Evolutionary conservation across 53 echinoderm and acorn worm species (phyloP).

Genomic region (Antedon mediterranea): DNA sequence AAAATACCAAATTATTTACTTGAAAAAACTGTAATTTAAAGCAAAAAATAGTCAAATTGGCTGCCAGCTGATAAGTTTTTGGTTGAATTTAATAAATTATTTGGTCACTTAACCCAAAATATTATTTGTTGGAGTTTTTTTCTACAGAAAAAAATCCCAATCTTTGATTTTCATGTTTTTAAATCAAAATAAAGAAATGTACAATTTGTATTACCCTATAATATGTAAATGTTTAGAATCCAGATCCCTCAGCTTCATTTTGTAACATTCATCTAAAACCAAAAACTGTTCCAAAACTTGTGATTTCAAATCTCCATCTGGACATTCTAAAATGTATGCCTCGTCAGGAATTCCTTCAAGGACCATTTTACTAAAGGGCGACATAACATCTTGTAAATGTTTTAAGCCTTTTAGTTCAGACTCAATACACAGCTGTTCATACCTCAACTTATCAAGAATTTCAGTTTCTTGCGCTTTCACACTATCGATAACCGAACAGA

Average conservation of each 20-base stretch:
- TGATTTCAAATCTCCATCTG: slow-evolving; percentile 38
- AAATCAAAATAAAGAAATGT: too few relatives aligned
- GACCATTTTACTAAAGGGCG: slow-evolving; percentile 47
- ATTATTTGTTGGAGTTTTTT: too few relatives aligned
- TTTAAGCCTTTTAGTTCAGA: background rate
- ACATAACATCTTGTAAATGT: background rate
- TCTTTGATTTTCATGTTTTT: too few relatives aligned
- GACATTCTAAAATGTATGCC: slow-evolving; percentile 57
- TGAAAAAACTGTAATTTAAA: too few relatives aligned
- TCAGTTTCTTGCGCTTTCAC: slow-evolving; percentile 49
- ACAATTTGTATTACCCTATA: slow-evolving; percentile 49
- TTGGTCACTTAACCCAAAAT: too few relatives aligned
- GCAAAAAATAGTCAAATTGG: too few relatives aligned
- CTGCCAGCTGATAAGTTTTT: too few relatives aligned
- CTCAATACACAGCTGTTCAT: slow-evolving; percentile 26
- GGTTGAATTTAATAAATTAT: too few relatives aligned
- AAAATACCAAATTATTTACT: too few relatives aligned
- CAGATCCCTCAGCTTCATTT: slow-evolving; percentile 43
- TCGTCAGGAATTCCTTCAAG: slow-evolving; percentile 73
- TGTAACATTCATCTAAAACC: slow-evolving; percentile 49
- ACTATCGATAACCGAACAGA: slow-evolving; percentile 39
- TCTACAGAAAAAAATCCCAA: too few relatives aligned
- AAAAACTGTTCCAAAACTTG: slow-evolving; percentile 59
- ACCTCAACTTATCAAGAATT: slow-evolving; percentile 29
- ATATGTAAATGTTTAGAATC: slow-evolving; percentile 51